Conservation (phyloP, 2,888 invertebrate species). For the Pecten maximus region DNA sequence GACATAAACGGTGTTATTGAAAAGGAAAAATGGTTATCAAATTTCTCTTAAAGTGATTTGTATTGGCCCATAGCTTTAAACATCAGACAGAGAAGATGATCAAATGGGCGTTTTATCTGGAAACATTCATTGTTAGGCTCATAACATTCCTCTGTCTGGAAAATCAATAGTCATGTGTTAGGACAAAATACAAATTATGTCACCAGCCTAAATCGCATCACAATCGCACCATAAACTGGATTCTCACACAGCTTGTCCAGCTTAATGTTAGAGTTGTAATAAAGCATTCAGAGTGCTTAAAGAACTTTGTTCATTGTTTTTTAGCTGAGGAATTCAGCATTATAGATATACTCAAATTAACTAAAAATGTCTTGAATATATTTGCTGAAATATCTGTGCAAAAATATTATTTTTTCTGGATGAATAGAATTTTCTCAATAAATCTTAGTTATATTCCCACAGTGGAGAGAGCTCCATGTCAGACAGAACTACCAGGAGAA, state of each 20-base stretch:
- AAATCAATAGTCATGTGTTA: background rate
- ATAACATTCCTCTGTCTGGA: conserved; percentile 20
- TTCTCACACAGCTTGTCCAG: background rate
- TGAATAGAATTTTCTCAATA: background rate
- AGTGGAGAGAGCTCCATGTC: background rate
- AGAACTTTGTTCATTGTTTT: background rate
- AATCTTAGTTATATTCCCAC: background rate
- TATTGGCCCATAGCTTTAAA: background rate
- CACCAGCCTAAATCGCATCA: background rate
- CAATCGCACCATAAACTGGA: background rate
- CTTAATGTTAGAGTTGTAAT: background rate
- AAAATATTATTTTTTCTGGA: no score
- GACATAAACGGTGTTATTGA: background rate
- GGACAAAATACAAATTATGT: background rate
- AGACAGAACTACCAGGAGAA: no score
- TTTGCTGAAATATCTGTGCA: no score
- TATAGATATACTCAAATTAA: no score
- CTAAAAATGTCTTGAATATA: no score
- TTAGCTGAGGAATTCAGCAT: background rate
- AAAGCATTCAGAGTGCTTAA: background rate
- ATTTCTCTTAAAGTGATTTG: background rate
- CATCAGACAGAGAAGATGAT: background rate
- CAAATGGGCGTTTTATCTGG: background rate
- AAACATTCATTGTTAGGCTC: background rate
- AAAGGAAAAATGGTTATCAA: background rate